Conservation (phyloP, 2,888 invertebrate species). For the Tipula lateralis region DNA sequence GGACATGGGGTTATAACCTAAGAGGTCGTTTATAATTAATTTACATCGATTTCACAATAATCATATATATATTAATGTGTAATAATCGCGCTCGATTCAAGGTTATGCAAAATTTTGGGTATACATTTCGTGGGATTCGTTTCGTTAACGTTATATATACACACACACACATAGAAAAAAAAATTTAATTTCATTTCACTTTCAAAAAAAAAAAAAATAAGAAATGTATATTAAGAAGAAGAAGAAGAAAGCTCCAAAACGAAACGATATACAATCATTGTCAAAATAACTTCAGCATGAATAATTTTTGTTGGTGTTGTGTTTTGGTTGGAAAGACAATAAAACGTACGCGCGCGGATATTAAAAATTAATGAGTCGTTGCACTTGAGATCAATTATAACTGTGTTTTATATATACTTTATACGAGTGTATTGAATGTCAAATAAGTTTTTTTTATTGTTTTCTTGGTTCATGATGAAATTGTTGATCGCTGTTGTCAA, state of each 20-base stretch:
- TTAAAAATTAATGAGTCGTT: background rate
- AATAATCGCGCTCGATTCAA: background rate
- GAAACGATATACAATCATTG: background rate
- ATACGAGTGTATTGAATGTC: background rate
- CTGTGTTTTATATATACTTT: background rate
- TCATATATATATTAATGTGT: background rate
- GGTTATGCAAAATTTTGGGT: background rate
- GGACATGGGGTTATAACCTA: conserved; percentile 31
- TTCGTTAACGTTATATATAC: background rate
- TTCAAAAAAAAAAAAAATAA: background rate
- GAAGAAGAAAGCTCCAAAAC: background rate
- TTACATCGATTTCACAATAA: background rate
- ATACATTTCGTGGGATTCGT: background rate
- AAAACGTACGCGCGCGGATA: background rate
- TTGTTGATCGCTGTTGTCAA: background rate
- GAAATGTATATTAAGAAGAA: background rate
- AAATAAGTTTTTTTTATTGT: background rate
- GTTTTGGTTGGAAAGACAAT: background rate
- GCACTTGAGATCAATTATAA: background rate
- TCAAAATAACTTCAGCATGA: background rate
- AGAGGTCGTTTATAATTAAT: background rate
- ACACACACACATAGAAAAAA: background rate
- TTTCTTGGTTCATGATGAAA: background rate
- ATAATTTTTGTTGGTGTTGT: background rate
- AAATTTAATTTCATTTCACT: background rate